Base-by-base conservation (phyloP, 2,888 invertebrate species). In the Dicyrtomina minuta region DNA sequence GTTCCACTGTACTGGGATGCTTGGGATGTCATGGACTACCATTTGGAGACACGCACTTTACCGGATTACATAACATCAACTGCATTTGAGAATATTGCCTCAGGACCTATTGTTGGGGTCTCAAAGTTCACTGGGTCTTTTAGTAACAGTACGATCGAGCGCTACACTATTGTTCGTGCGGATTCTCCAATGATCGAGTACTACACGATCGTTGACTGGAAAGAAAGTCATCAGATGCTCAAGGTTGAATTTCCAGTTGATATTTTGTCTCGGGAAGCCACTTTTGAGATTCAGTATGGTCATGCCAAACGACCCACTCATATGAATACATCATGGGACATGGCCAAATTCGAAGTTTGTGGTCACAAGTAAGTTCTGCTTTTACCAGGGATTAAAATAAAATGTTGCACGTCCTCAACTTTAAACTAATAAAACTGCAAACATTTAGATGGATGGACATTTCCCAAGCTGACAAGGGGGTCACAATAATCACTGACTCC, bases 21-120 rank as follows among this genome's bases (percentile, higher is more conserved):
- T 12, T 85, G 85, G 85, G 85, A 85, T 78, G 83, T 83, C 2
- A 84, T 84, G 84, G 84, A 85, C 78, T 85, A 84, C 74, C 84
- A 85, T 74, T 75, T 84, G 65, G 84, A 85, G 75, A 85, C 84
- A 4, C 80, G 81, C 80, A 73, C 74, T 13, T 13, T n/a, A 1
- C 33, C 44, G 15, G 13, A 20, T 8, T 44, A 26, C 17, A 13
- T 10, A 6, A n/a, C 15, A 1, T 22, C 51, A 53, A 12, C 17
- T 41, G 5, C 53, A 41, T 15, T 27, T 66, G n/a, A 51, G 17
- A 44, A 51, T 12, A 58, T 70, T 13, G 64, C 61, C 22, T 26
- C 39, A 12, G 73, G 70, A 24, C 71, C 68, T 2, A 51, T 77
- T 2, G 71, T 75, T 15, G 75, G 72, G 6, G 55, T 69, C 8